Conservation (phyloP, 2,888 invertebrate species). For the Drosophila quinaria region DNA sequence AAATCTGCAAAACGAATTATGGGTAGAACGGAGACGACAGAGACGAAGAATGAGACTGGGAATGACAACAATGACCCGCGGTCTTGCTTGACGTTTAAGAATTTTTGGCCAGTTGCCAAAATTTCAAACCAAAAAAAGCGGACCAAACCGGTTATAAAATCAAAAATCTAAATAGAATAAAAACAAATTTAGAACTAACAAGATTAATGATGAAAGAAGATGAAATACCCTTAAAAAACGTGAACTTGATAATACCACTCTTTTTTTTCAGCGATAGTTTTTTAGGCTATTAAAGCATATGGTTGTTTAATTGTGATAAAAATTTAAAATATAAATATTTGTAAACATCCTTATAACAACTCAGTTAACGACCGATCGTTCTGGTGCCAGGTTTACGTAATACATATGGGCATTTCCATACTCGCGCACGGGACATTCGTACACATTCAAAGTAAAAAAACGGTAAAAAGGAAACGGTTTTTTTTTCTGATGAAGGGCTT, state of each 20-base stretch:
- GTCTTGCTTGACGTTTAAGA: constrained; percentile 41
- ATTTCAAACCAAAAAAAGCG: constrained; percentile 38
- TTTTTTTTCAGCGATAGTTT: neutral
- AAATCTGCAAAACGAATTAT: constrained; percentile 6
- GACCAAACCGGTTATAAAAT: constrained; percentile 53
- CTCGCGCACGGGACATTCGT: no score
- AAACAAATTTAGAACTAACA: constrained; percentile 6
- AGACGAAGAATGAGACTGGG: constrained; percentile 33
- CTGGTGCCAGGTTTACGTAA: neutral
- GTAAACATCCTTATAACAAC: neutral
- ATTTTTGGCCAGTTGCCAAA: constrained; percentile 66
- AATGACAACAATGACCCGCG: constrained; percentile 72
- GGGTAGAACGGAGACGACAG: neutral
- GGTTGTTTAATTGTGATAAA: neutral
- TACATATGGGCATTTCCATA: no score
- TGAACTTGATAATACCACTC: neutral
- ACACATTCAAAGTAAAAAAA: no score
- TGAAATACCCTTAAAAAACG: neutral
- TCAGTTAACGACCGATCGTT: neutral
- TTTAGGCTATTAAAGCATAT: no score
- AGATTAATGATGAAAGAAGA: constrained; percentile 4
- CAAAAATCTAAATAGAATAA: constrained; percentile 36
- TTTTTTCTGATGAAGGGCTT: no score
- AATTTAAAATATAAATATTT: neutral
- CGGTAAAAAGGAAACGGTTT: no score